These are phyloP conservation scores for Cuniculus paca DNA, from an alignment of 2,797 vertebrate species.

Conservation along the genomic window DNA sequence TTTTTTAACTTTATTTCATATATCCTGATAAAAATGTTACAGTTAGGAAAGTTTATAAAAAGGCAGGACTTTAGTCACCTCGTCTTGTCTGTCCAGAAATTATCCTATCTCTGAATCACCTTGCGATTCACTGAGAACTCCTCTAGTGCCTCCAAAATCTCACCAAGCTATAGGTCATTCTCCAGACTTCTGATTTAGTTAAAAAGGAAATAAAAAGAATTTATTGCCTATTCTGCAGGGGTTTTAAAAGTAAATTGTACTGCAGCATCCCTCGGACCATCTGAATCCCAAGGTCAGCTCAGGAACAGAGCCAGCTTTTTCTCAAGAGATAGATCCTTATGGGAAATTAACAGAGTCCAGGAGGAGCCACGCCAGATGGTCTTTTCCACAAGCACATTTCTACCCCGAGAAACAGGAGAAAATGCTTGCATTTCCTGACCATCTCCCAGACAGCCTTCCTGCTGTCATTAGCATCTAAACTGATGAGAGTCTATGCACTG, in stretches of 20 bases:
- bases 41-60: not conserved
- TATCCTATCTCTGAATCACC: not conserved
- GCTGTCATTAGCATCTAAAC: not conserved
- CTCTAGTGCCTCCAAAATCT: not conserved
- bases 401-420: not conserved
- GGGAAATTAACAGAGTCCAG: not conserved
- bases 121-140: not conserved
- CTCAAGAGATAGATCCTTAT: not conserved
- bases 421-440: too few relatives aligned
- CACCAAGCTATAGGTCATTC: not conserved
- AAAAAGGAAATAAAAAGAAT: slow-evolving; percentile 8
- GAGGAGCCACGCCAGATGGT: not conserved
- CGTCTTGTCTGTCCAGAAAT: not conserved
- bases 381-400: not conserved
- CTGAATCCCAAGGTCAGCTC: not conserved
- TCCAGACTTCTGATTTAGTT: not conserved
- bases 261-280: not conserved
- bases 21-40: not conserved
- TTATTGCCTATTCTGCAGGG: not conserved
- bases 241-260: not conserved
- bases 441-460: not conserved
- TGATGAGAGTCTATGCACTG: not conserved
- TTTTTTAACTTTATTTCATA: not conserved
- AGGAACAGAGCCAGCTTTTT: not conserved
- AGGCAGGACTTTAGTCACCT: not conserved